Evolutionary conservation across 2,888 invertebrate species (phyloP).

Genomic region (Hypsopygia costalis): DNA sequence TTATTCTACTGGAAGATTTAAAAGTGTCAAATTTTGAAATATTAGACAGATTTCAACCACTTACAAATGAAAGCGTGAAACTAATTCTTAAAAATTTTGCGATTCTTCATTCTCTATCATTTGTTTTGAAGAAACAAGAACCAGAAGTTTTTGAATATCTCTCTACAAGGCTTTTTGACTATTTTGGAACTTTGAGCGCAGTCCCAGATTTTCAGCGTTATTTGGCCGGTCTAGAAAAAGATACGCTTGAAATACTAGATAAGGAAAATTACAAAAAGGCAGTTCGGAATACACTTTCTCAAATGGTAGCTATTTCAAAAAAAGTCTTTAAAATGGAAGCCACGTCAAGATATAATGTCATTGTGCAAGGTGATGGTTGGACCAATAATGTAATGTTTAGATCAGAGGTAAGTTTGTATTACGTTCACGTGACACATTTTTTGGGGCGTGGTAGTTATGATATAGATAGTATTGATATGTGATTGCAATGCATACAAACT

Average conservation of each 20-base stretch:
- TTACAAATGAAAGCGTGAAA: conserved; percentile 33
- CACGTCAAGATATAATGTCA: conserved; percentile 29
- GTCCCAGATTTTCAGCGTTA: not conserved
- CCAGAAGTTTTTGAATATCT: conserved; percentile 26
- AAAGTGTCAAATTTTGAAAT: conserved; percentile 29
- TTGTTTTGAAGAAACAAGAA: conserved; percentile 35
- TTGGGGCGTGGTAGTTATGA: no score
- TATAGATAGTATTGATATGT: no score
- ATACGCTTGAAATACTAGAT: conserved; percentile 20
- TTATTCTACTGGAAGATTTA: conserved; percentile 47
- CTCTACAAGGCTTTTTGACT: conserved; percentile 23
- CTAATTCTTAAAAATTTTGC: conserved; percentile 40
- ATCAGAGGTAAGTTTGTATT: conserved; percentile 25
- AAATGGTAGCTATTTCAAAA: conserved; percentile 5
- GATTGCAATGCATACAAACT: no score
- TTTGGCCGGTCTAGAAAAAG: not conserved
- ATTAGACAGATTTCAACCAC: conserved; percentile 33
- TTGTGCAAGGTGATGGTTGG: conserved; percentile 49
- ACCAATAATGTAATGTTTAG: conserved; percentile 47
- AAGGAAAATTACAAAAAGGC: conserved; percentile 24
- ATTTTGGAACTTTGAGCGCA: not conserved
- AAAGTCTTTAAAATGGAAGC: conserved; percentile 20
- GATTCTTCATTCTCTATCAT: conserved; percentile 44
- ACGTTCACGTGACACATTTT: no score
- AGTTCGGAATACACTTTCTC: conserved; percentile 20